Conservation (phyloP, 2,888 invertebrate genomes). For the Notodonta ziczac region DNA sequence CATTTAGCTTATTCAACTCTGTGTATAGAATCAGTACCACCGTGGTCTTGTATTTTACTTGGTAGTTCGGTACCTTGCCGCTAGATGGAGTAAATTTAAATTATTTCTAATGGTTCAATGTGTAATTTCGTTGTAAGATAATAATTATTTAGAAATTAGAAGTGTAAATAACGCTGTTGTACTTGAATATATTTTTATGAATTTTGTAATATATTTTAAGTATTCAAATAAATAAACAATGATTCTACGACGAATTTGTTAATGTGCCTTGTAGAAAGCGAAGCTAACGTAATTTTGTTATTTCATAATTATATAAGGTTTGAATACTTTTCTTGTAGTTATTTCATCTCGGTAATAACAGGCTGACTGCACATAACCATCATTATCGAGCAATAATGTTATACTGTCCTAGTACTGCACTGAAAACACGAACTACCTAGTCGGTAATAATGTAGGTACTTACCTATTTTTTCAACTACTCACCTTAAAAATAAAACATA, state of each 20-base stretch:
- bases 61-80: not conserved
- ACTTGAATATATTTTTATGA: constrained; percentile 23
- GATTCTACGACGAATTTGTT: constrained; percentile 35
- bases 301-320: constrained; percentile 38
- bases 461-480: no score
- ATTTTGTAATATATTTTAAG: constrained; percentile 31
- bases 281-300: constrained; percentile 33
- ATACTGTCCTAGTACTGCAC: no score
- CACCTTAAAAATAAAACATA: no score
- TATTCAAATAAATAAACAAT: constrained; percentile 17
- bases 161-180: constrained; percentile 36
- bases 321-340: constrained; percentile 19
- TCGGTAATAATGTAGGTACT: no score
- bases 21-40: not conserved
- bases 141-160: constrained; percentile 22
- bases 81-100: constrained; percentile 25
- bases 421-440: no score
- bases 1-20: no score
- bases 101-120: constrained; percentile 4
- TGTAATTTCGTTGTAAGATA: constrained; percentile 15
- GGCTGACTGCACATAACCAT: not conserved
- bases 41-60: not conserved
- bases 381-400: not conserved
- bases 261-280: constrained; percentile 48
- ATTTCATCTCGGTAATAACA: constrained; percentile 10